Evolutionary conservation across 2,797 vertebrate genomes (phyloP).

Genomic region (Oryzias sinensis): DNA sequence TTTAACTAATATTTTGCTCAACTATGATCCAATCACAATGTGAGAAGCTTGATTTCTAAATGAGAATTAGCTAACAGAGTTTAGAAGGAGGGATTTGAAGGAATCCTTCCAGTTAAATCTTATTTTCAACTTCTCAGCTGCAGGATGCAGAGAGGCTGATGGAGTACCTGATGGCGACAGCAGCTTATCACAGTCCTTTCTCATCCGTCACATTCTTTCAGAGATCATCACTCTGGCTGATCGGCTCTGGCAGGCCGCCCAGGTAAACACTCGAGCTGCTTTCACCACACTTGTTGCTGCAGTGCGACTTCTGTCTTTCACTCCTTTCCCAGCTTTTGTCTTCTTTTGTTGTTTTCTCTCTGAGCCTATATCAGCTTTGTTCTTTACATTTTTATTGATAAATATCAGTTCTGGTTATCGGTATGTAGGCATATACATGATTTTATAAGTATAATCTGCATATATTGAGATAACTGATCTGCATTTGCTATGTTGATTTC

Average conservation of each 20-base stretch:
- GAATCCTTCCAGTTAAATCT: not conserved
- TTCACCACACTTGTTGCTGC: not conserved
- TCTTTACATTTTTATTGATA: not conserved
- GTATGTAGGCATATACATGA: too few relatives aligned
- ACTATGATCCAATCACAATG: too few relatives aligned
- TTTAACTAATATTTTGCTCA: too few relatives aligned
- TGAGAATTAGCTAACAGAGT: too few relatives aligned
- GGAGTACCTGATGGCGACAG: conserved; percentile 74
- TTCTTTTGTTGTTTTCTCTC: conserved; percentile 1
- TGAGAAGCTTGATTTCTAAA: too few relatives aligned
- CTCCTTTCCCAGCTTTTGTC: not conserved
- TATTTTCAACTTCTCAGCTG: conserved; percentile 13
- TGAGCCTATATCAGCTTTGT: not conserved
- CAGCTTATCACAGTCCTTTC: conserved; percentile 69
- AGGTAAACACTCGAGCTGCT: conserved; percentile 71
- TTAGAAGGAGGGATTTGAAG: not conserved
- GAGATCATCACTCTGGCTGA: conserved; percentile 78
- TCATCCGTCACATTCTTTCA: conserved; percentile 78
- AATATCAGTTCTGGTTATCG: too few relatives aligned
- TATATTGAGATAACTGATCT: too few relatives aligned
- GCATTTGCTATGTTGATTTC: too few relatives aligned
- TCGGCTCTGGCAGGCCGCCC: conserved; percentile 71
- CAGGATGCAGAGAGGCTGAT: conserved; percentile 43
- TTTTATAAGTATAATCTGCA: too few relatives aligned
- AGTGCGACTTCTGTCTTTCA: not conserved